A percentile compares a stretch with the other conserved stretches of the same genome.
Evolutionary conservation across 2,113 vertebrate species (phyloP).

Genomic region (Tachysurus vachellii): DNA sequence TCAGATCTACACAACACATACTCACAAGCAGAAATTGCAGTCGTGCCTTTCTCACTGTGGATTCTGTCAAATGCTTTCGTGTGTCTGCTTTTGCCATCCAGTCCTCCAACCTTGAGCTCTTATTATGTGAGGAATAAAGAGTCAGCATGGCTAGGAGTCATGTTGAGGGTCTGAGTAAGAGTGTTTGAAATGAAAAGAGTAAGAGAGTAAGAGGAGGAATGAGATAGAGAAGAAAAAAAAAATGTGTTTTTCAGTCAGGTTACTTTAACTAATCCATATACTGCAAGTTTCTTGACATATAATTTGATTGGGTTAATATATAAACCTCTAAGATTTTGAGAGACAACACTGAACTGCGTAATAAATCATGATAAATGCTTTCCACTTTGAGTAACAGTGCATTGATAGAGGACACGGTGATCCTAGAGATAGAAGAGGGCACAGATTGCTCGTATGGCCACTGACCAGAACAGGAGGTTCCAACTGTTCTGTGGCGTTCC

Average conservation of each 20-base stretch:
- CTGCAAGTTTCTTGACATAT: too few species aligned
- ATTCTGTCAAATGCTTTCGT: slow-evolving; percentile 35
- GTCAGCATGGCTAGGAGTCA: slow-evolving; percentile 39
- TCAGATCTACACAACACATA: neutral
- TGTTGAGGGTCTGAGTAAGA: slow-evolving; percentile 27
- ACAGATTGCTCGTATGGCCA: slow-evolving; percentile 55
- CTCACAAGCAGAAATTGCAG: slow-evolving; percentile 26
- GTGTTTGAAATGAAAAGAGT: slow-evolving; percentile 1
- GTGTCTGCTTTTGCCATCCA: slow-evolving; percentile 38
- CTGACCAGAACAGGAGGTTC: slow-evolving; percentile 50
- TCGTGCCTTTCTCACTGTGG: slow-evolving; percentile 28
- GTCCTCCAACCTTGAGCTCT: slow-evolving; percentile 50
- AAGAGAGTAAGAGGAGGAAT: slow-evolving; percentile 5
- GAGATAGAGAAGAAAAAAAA: neutral
- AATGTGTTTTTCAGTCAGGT: neutral
- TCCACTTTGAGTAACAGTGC: slow-evolving; percentile 20
- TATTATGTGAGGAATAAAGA: slow-evolving; percentile 52
- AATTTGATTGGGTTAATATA: neutral
- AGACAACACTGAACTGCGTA: neutral
- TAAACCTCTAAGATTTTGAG: neutral
- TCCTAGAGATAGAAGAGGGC: slow-evolving; percentile 33
- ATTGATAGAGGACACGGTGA: slow-evolving; percentile 28
- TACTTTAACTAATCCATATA: too few species aligned
- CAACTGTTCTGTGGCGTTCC: slow-evolving; percentile 37
- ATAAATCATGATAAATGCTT: slow-evolving; percentile 1